Conservation (phyloP, 2,113 vertebrate species). For the Dasyurus viverrinus region DNA sequence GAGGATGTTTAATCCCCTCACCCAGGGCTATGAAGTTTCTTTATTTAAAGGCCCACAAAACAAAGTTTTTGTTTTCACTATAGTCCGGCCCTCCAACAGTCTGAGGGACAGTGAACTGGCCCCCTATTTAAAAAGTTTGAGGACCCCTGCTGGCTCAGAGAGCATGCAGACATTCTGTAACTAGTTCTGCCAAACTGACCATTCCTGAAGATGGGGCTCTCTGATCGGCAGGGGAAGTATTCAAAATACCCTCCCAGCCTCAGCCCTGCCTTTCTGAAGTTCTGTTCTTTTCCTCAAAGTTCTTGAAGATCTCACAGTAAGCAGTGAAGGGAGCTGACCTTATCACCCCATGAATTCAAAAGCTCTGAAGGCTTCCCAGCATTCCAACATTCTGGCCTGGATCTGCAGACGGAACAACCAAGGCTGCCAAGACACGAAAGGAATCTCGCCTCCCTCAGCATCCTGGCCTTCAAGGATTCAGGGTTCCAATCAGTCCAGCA, state of each 20-base stretch:
- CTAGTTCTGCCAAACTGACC: not conserved
- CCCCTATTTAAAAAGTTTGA: no score
- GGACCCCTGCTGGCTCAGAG: no score
- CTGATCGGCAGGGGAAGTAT: not conserved
- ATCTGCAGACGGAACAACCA: not conserved
- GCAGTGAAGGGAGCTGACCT: not conserved
- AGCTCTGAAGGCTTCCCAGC: not conserved
- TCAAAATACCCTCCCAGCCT: not conserved
- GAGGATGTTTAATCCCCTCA: no score
- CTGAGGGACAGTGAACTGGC: no score
- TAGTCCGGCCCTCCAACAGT: no score
- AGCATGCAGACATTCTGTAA: not conserved
- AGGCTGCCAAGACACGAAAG: not conserved
- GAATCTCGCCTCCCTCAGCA: not conserved
- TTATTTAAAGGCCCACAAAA: no score
- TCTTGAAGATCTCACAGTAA: not conserved
- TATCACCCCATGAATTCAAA: not conserved
- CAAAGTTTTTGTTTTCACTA: no score
- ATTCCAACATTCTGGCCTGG: not conserved
- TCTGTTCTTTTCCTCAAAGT: not conserved
- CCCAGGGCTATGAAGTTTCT: no score
- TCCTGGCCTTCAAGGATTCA: not conserved
- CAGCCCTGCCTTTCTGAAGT: no score
- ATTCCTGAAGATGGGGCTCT: not conserved
- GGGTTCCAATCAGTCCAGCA: not conserved